A percentile compares a stretch with the other conserved stretches of the same genome.
phyloP scores from a whole-genome alignment of 2,888 invertebrate species.

The Plutella xylostella region DNA sequence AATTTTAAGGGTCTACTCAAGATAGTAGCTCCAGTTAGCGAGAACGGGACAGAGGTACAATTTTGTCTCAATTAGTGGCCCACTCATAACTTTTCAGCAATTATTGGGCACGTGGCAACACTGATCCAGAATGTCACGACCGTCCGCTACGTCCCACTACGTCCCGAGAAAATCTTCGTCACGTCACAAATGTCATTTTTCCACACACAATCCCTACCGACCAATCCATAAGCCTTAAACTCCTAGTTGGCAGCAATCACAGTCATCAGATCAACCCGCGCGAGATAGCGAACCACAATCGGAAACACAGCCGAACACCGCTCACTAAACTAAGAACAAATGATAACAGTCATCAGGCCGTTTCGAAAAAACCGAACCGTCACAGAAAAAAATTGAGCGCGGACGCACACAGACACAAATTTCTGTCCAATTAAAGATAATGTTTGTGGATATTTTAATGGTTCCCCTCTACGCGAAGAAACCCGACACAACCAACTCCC shows the following conservation, averaged over 20 bases:
- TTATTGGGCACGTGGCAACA: constrained; percentile 54
- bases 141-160: background rate
- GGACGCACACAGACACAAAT: constrained; percentile 64
- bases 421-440: constrained; percentile 69
- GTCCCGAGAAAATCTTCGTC: constrained; percentile 21
- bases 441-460: constrained; percentile 70
- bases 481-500: constrained; percentile 69
- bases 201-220: constrained; percentile 13
- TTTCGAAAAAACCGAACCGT: constrained; percentile 57
- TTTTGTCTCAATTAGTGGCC: constrained; percentile 48
- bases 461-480: constrained; percentile 60
- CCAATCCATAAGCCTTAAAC: background rate
- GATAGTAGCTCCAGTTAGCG: constrained; percentile 44
- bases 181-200: constrained; percentile 64
- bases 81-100: constrained; percentile 42
- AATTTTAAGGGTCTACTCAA: constrained; percentile 30
- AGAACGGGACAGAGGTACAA: constrained; percentile 50
- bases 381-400: constrained; percentile 51
- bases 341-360: constrained; percentile 63
- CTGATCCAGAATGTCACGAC: constrained; percentile 31
- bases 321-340: constrained; percentile 43
- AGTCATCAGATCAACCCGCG: constrained; percentile 21
- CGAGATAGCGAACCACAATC: constrained; percentile 16
- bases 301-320: constrained; percentile 46
- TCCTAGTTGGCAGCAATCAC: constrained; percentile 6